Base-by-base conservation (phyloP, 1,140 invertebrate species). In the Sycobia sp. region DNA sequence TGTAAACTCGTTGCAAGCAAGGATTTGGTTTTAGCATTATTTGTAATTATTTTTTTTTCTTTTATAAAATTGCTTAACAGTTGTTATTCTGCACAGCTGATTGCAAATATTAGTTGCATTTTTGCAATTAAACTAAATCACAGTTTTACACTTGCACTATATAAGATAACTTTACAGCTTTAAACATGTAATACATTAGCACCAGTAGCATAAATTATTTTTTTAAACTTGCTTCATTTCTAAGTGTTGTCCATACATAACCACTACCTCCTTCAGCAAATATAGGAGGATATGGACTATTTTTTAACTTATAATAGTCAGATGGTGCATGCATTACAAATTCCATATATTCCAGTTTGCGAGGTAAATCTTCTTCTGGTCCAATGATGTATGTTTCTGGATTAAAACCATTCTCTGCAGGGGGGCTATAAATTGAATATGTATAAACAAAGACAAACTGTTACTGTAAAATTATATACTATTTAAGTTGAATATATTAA, bases 281-380 rank as follows among this genome's bases (percentile, higher is more conserved):
- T 2, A 84, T 75, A 9, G 86, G 78, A 0, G 90, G 91, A 76
- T 93, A 96, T 1, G 93, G 93, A 32, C 86, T 88, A 62, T 84
- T 89, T 67, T 86, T 88, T 13, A 89, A 82, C 73, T 90, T 89
- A 73, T 90, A 96, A 80, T 96, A 96, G 76, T 96, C 93, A 9
- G 92, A 94, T 2, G 94, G 94, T 2, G 93, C 92, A 76, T 95
- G 93, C 88, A 95, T 95, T 11, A 96, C 88, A 84, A 96, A 96
- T 73, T 95, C 90, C 87, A 96, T 90, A 63, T 86, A 92, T 50
- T 92, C 91, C 47, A 97, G 82, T 80, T 91, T 93, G 4, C 94
- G 83, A 1, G 93, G 92, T 4, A 95, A 80, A 69, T 96, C 94
- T 84, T 97, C 95, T 75, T 95, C 93, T 29, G 93, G 93, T 9